Base-by-base conservation (phyloP, 2,888 invertebrate species). In the Malthinus flaveolus region DNA sequence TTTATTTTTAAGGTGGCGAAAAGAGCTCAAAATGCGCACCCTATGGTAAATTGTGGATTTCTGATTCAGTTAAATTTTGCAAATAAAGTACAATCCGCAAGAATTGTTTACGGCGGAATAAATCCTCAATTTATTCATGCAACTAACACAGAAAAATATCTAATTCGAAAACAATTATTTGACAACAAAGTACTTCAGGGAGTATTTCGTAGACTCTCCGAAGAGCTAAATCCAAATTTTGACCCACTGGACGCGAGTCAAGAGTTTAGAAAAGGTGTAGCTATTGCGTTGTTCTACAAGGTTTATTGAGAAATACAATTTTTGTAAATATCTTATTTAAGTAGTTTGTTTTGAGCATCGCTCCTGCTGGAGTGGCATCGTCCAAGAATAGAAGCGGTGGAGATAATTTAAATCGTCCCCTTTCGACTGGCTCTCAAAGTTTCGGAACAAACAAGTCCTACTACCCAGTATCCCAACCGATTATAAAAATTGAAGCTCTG, bases 251-350 rank as follows among this genome's bases (percentile, higher is more conserved):
- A 89, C 68, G 85, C 89, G 0, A 83, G 85, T 0, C 84, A 88
- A 0, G 79, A 78, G 35, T 92, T 88, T 68, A 83, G 91, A 12
- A 87, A 85, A 69, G 81, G 81, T n/a, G 78, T 93, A 6, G 89
- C 92, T 0, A 79, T 88, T 52, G 84, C 87, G 3, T 78, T 94
- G n/a, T 87, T 93, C 71, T 94, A 92, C 74, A 93, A 91, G 83
- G 89, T 87, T 87, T 73, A 67, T 15, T 44, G 32, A n/a, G 52
- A 54, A 6, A 53, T 47, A 61, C 58, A 34, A 34, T 61, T 32
- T 8, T n/a, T n/a, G n/a, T 7, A 62, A 73, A 75, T 32, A n/a
- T 10, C 15, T 9, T 44, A 45, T 10, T 13, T 7, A 44, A 36
- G 10, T 72, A 86, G 85, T 83, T 82, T 49, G 74, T 88, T 32